phyloP scores from a whole-genome alignment of 2,797 vertebrate species.

The Chiroxiphia lanceolata region DNA sequence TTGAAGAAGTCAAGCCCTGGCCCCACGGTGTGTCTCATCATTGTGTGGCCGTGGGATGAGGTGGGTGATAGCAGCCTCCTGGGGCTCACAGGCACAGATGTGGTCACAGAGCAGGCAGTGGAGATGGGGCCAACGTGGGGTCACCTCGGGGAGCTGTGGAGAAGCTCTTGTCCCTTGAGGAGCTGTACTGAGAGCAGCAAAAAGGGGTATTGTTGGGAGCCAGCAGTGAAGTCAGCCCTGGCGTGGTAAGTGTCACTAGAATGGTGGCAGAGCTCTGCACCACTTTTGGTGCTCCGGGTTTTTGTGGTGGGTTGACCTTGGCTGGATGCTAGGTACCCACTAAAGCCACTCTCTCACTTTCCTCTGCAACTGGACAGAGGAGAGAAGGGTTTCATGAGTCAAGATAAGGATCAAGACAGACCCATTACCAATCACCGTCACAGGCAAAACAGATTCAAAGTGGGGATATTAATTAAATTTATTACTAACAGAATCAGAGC shows the following conservation, averaged over 20 bases:
- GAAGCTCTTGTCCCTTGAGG: not conserved
- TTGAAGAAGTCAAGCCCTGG: not conserved
- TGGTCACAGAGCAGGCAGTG: rapidly evolving
- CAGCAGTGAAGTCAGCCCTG: not conserved
- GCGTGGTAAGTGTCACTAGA: no score
- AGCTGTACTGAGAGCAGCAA: not conserved
- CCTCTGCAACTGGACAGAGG: not conserved
- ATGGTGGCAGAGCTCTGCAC: not conserved
- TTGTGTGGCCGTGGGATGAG: not conserved
- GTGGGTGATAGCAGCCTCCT: not conserved
- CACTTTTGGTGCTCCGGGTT: rapidly evolving
- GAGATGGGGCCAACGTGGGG: rapidly evolving
- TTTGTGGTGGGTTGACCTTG: not conserved
- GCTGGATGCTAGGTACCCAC: not conserved
- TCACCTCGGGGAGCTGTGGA: not conserved
- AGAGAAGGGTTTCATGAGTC: not conserved
- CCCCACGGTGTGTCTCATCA: rapidly evolving
- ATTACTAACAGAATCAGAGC: not conserved
- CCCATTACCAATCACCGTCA: not conserved
- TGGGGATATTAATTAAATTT: not conserved
- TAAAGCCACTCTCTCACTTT: not conserved
- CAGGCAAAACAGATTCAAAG: not conserved
- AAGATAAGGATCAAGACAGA: not conserved
- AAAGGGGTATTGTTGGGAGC: not conserved
- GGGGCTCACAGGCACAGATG: rapidly evolving